A percentile compares a stretch with the other conserved stretches of the same genome.
Evolutionary conservation across 2,113 vertebrate genomes (phyloP).

Genomic region (Tachysurus fulvidraco): DNA sequence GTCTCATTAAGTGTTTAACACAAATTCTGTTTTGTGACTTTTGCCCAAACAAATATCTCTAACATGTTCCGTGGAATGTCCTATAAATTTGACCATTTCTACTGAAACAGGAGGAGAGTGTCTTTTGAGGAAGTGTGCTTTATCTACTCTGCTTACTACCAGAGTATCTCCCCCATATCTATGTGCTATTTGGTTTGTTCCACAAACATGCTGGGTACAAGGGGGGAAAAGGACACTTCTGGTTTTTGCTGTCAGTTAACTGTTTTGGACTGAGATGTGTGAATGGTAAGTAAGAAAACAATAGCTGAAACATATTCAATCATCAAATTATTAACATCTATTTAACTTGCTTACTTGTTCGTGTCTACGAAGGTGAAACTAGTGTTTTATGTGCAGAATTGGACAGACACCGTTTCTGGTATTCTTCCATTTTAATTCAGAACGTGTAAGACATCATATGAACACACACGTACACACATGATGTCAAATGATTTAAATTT

Average conservation of each 20-base stretch:
- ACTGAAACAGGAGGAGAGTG: slow-evolving; percentile 11
- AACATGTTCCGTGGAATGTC: not conserved
- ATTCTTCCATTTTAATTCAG: not conserved
- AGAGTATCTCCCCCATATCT: not conserved
- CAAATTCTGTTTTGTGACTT: not conserved
- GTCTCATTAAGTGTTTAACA: not conserved
- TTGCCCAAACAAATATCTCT: not conserved
- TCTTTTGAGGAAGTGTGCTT: slow-evolving; percentile 40
- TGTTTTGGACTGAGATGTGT: not conserved
- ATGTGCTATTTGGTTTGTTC: slow-evolving; percentile 37
- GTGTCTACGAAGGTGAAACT: not conserved
- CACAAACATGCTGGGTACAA: slow-evolving; percentile 14
- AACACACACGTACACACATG: not conserved
- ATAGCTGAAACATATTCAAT: no score
- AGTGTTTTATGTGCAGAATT: not conserved
- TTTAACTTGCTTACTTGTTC: not conserved
- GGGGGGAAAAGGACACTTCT: not conserved
- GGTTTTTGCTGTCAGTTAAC: slow-evolving; percentile 15
- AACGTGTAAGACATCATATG: no score
- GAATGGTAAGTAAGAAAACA: slow-evolving; percentile 35
- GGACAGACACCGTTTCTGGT: no score
- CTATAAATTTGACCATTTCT: slow-evolving; percentile 8
- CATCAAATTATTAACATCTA: not conserved
- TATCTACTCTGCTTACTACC: slow-evolving; percentile 30
- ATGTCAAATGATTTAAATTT: slow-evolving; percentile 1